Base-by-base conservation (phyloP, 1,140 invertebrate genomes). In the Zaprionus ornatus region DNA sequence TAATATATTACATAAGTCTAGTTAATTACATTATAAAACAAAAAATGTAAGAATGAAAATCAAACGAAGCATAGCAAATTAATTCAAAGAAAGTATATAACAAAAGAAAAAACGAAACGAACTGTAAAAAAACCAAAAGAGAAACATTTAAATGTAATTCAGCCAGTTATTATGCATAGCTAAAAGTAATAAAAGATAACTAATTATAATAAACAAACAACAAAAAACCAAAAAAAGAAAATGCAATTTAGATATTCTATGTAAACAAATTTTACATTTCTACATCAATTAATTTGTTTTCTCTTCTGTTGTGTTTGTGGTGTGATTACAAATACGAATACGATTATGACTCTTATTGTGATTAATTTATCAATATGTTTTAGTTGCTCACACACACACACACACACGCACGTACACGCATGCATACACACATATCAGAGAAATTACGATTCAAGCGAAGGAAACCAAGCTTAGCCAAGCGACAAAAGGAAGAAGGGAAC, bases 1-100 rank as follows among this genome's bases (percentile, higher is more conserved):
- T 92, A 92, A 92, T 91, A 92, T 91, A 91, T 88, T 88, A 85
- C 83, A 87, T 91, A 91, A 90, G 86, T 80, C 79, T 90, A 91
- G 86, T 88, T 91, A 91, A 92, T 77, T 86, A 82, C 81, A 87
- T 82, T 29, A 82, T 55, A 71, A 72, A 42, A 45, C 40, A 45
- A 72, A 72, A 77, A 82, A 70, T 32, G 60, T 66, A 90, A 61
- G 77, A 74, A 82, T 67, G 75, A 69, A 84, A 84, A 91, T 81
- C 83, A 87, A 87, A 87, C 76, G 70, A 86, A 79, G 76, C 76
- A 90, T 84, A 88, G 85, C 80, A 88, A 84, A 90, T 77, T 55
- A 82, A 86, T 80, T 90, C 73, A 63, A 69, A 82, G 71, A 35
- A 80, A 79, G 79, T 76, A 79, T 60, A 37, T 77, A 76, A 74